A percentile compares a stretch with the other conserved stretches of the same genome.
Evolutionary conservation across 2,113 vertebrate species (phyloP).

Genomic region (Phrynosoma blainvillii): DNA sequence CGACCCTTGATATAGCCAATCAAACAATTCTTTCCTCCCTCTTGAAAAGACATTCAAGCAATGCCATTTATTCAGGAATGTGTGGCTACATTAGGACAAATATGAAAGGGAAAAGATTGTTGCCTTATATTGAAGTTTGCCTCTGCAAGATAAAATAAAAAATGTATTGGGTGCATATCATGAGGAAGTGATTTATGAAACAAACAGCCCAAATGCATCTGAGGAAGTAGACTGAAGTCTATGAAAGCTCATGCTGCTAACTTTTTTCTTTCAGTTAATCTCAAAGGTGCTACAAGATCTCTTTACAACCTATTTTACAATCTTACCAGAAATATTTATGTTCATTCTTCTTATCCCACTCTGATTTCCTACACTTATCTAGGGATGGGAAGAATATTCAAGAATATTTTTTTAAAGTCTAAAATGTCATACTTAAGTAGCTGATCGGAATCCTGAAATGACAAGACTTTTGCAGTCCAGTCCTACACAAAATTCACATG

Average conservation of each 20-base stretch:
- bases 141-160: neutral
- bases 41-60: neutral
- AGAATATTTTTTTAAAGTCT: too few species aligned
- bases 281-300: too few species aligned
- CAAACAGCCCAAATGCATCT: neutral
- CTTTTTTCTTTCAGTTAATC: too few species aligned
- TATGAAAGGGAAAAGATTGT: too few species aligned
- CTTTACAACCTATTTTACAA: neutral
- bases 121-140: neutral
- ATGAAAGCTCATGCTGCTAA: too few species aligned
- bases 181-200: neutral
- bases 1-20: neutral
- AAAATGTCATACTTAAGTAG: too few species aligned
- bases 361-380: too few species aligned
- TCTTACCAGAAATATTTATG: neutral
- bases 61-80: neutral
- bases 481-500: too few species aligned
- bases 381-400: too few species aligned
- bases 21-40: neutral
- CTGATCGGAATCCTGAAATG: too few species aligned
- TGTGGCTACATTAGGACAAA: neutral
- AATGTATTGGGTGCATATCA: neutral
- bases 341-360: neutral
- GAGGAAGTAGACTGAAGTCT: too few species aligned
- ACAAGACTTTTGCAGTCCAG: too few species aligned